Evolutionary conservation across 2,113 vertebrate species (phyloP).

Genomic region (Thunnus thynnus): DNA sequence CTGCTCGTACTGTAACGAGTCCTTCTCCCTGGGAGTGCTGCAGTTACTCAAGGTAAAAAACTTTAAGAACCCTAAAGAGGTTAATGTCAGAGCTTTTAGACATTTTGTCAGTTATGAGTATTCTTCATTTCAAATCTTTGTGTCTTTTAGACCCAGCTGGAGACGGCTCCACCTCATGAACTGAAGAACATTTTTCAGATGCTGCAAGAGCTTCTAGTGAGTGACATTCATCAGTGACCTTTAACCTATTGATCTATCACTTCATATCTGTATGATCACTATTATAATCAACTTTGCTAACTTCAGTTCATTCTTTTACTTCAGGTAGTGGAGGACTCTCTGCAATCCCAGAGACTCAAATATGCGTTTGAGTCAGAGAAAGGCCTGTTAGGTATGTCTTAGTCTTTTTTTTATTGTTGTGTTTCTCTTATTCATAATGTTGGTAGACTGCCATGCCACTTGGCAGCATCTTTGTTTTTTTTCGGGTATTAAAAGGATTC

Average conservation of each 20-base stretch:
- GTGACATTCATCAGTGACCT: constrained; percentile 60
- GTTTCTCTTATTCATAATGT: background rate
- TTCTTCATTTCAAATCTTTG: background rate
- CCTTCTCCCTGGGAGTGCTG: constrained; percentile 93
- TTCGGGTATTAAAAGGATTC: background rate
- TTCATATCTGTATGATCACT: background rate
- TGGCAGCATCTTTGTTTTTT: background rate
- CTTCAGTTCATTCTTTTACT: background rate
- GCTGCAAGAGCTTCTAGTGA: constrained; percentile 95
- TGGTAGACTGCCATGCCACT: background rate
- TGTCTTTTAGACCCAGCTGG: constrained; percentile 90
- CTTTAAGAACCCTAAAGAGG: too few species aligned
- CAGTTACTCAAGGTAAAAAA: constrained; percentile 93
- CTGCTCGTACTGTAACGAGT: constrained; percentile 96
- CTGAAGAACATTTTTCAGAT: constrained; percentile 97
- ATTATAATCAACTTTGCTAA: background rate
- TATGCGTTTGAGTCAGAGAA: constrained; percentile 98
- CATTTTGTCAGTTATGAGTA: background rate
- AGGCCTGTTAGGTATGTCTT: constrained; percentile 92
- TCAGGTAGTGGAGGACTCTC: constrained; percentile 95
- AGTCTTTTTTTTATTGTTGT: background rate
- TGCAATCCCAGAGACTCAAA: constrained; percentile 95
- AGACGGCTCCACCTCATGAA: constrained; percentile 96
- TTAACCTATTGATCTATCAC: background rate
- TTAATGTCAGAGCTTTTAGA: too few species aligned